Base-by-base conservation (phyloP, 1,140 invertebrate species). In the Centruroides vittatus region DNA sequence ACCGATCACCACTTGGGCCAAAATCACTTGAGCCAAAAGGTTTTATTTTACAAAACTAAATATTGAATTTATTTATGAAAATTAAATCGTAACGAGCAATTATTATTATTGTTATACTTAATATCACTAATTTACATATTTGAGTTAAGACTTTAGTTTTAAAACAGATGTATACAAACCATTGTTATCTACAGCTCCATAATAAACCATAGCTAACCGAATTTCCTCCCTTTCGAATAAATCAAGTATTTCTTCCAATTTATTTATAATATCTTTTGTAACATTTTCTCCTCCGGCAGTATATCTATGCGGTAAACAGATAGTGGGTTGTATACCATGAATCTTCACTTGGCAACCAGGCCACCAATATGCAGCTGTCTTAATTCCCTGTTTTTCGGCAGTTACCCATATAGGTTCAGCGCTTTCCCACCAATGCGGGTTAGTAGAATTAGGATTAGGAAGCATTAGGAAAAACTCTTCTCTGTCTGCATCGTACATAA, bases 371-470 rank as follows among this genome's bases (percentile, higher is more conserved):
- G 73, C 55, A 51, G 67, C 69, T 8, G 65, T 60, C 48, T 58
- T 66, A 46, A 68, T 67, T 11, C 66, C 66, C 67, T 72, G 55
- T 10, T 67, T 69, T 13, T 67, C 66, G 5, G 70, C 70, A 3
- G 70, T 68, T 8, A 71, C 63, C 71, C 72, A 73, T 5, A 73
- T 34, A 0, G 71, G 71, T 51, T 73, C 70, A 0, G 66, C 72
- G 9, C 59, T 66, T 49, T 70, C 63, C 72, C 72, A 73, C 69
- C 71, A 72, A 35, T 67, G 64, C 0, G 64, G 11, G 23, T 69
- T 50, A 7, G 60, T 65, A 47, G 67, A 61, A 23, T 67, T 68
- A 3, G 61, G 58, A 35, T 68, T 66, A 3, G 61, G 57, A 11
- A 65, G 63, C 47, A 69, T 69, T 5, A 68, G 52, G 53, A 72